These are phyloP conservation scores for Saturnia pavonia DNA, from an alignment of 2,888 invertebrate genomes.

Conservation along the genomic window DNA sequence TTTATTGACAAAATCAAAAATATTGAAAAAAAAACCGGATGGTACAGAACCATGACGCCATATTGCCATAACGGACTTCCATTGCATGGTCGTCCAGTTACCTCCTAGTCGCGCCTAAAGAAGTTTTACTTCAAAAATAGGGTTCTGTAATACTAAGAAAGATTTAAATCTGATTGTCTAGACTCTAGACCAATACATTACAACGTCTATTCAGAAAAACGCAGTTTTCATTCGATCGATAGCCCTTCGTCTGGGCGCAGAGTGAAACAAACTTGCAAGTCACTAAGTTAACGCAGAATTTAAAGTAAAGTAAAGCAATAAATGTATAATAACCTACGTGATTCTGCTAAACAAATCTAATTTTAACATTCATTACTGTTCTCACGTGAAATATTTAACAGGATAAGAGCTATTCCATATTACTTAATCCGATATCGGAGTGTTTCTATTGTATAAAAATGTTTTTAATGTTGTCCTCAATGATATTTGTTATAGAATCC, in stretches of 20 bases:
- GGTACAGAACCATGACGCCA: too few species aligned
- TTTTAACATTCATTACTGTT: constrained; percentile 8
- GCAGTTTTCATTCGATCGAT: background rate
- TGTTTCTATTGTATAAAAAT: too few species aligned
- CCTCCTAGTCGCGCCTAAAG: too few species aligned
- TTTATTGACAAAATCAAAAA: too few species aligned
- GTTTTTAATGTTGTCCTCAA: too few species aligned
- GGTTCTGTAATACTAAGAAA: too few species aligned
- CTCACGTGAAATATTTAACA: background rate
- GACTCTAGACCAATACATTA: background rate
- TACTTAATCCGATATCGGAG: background rate
- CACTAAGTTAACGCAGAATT: background rate
- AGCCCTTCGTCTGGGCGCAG: background rate
- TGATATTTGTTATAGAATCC: too few species aligned
- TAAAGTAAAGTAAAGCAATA: background rate
- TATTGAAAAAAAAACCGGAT: too few species aligned
- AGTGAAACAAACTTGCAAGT: background rate
- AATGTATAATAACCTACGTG: background rate
- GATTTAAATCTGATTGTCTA: background rate
- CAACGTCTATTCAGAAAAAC: background rate
- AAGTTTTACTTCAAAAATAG: too few species aligned
- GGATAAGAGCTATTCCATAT: background rate
- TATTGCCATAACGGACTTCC: too few species aligned
- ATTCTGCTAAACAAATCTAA: background rate
- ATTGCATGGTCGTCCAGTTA: too few species aligned